Conservation (phyloP, 1,140 invertebrate genomes). For the Homalodisca vitripennis region DNA sequence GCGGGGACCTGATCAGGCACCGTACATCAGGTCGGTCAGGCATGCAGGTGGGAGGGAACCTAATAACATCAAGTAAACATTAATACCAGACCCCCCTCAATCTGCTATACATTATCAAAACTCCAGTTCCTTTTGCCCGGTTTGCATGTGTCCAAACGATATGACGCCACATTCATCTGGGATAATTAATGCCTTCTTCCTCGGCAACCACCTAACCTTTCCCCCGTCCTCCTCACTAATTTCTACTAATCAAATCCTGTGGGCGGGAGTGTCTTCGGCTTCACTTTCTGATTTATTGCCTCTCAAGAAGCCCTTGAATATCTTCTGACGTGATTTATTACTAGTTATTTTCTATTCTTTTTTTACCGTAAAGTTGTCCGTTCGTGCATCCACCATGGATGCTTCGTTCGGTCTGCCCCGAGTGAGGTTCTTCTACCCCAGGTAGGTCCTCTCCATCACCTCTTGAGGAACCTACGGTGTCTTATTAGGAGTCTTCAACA, state of each 20-base stretch:
- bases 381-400: background rate
- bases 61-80: background rate
- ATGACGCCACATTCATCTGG: conserved; percentile 4
- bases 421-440: background rate
- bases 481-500: too few relatives aligned
- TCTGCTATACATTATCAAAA: background rate
- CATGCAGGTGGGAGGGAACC: background rate
- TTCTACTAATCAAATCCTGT: conserved; percentile 16
- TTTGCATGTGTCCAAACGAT: conserved; percentile 5
- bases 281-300: background rate
- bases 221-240: background rate
- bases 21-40: too few relatives aligned
- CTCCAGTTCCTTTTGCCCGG: background rate
- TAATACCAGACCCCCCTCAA: background rate
- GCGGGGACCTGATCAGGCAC: too few relatives aligned
- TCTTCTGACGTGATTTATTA: conserved; percentile 7
- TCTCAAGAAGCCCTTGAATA: conserved; percentile 4
- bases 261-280: background rate
- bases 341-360: background rate
- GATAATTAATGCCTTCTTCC: background rate
- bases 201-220: background rate
- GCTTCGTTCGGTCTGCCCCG: background rate
- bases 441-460: too few relatives aligned
- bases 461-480: too few relatives aligned
- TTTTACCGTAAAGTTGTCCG: background rate